A percentile compares a stretch with the other conserved stretches of the same genome.
Conservation (phyloP, 2,888 invertebrate species). For the Mechanitis mazaeus region DNA sequence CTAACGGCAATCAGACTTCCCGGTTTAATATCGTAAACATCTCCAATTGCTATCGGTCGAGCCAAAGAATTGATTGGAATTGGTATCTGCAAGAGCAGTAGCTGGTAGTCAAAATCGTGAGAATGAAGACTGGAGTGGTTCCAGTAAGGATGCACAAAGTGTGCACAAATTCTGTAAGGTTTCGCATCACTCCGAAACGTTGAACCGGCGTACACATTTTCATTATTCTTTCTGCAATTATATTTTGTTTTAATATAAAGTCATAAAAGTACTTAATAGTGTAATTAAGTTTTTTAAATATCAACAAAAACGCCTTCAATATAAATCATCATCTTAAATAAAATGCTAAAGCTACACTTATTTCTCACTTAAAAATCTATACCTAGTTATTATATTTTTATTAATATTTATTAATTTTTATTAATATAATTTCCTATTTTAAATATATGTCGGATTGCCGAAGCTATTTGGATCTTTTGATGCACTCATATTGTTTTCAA, state of each 20-base stretch:
- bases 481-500: too few species aligned
- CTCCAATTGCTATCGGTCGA: constrained; percentile 58
- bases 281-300: too few species aligned
- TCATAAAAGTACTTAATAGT: too few species aligned
- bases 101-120: constrained; percentile 64
- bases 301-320: too few species aligned
- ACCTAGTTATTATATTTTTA: too few species aligned
- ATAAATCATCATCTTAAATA: too few species aligned
- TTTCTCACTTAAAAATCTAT: too few species aligned
- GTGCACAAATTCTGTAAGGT: constrained; percentile 52
- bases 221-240: constrained; percentile 45
- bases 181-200: constrained; percentile 42
- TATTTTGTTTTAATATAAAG: background rate
- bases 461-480: too few species aligned
- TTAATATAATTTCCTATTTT: too few species aligned
- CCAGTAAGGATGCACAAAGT: constrained; percentile 59
- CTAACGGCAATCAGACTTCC: constrained; percentile 46
- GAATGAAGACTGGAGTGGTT: constrained; percentile 36
- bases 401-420: too few species aligned
- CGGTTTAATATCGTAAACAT: constrained; percentile 39
- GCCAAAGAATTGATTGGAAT: constrained; percentile 46
- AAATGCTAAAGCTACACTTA: too few species aligned
- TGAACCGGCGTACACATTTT: constrained; percentile 51
- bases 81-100: constrained; percentile 51
- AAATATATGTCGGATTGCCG: too few species aligned